phyloP scores from a whole-genome alignment of 2,113 vertebrate genomes.

The Aix galericulata region DNA sequence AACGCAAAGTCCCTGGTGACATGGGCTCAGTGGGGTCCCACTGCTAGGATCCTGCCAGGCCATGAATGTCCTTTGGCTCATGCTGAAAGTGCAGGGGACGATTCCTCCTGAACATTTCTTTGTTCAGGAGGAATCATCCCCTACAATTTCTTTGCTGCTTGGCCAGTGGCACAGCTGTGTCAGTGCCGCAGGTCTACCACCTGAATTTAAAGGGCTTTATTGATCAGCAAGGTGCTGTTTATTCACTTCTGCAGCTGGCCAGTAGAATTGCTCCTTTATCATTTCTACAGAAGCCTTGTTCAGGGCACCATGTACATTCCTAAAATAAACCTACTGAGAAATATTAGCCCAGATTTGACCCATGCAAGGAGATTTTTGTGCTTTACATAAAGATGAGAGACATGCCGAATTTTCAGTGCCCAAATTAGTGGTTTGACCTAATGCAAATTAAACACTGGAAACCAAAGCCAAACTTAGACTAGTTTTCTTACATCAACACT shows the following conservation, averaged over 20 bases:
- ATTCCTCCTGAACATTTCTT: accelerated
- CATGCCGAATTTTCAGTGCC: neutral
- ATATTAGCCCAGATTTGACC: neutral
- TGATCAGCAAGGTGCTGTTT: neutral
- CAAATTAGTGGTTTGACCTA: neutral
- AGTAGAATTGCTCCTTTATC: neutral
- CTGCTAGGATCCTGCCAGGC: neutral
- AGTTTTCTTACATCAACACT: neutral
- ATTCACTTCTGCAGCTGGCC: accelerated
- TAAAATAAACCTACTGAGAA: neutral
- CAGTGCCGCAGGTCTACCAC: accelerated
- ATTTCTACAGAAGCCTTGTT: accelerated
- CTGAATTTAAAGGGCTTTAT: neutral
- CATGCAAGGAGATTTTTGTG: neutral
- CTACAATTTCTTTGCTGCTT: too few species aligned
- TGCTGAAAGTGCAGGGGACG: accelerated
- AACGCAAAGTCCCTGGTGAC: neutral
- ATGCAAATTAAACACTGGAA: neutral
- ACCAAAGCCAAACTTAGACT: neutral
- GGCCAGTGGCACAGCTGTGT: accelerated
- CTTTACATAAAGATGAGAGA: accelerated
- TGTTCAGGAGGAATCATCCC: too few species aligned
- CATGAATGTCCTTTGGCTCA: accelerated
- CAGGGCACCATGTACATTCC: neutral
- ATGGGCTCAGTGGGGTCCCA: accelerated